Evolutionary conservation across 1,140 invertebrate genomes (phyloP), one percentile per base, ranked within the genome.

Genomic region (Stegodyphus mimosarum): DNA sequence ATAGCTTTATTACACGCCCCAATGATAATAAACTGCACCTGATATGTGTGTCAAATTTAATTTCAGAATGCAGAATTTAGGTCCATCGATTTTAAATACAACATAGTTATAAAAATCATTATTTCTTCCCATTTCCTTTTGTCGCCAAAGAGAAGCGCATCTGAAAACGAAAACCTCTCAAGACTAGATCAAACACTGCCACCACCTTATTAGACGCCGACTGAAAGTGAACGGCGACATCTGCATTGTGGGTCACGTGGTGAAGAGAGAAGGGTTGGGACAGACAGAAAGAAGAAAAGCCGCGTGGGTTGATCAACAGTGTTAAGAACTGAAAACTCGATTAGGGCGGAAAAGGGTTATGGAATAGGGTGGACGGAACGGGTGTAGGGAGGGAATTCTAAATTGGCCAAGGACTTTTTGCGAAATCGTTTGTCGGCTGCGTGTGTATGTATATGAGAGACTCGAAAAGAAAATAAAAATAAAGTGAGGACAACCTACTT

Each of bases 351-450:
- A 64, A 71, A 72, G 78, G 66, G 77, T 79, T 79, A 77, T 63
- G 66, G 33, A 51, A 60, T 9, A 60, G 55, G 55, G 55, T 9
- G 55, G 55, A 60, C 1, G 55, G 15, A 60, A 60, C 5, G 60
- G 48, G 7, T 17, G 52, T 48, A 80, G 71, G 51, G 13, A 76
- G 10, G 18, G n/a, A 60, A 50, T 66, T 74, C 55, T 67, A 84
- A 75, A 75, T 74, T 76, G 81, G 81, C 81, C 81, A 84, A 84
- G 81, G 81, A 67, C 81, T 84, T 84, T 83, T 83, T 74, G 63
- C 70, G 80, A 83, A 83, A 83, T 2, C 53, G 51, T 33, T 64
- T 63, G 49, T 73, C 49, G 15, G 76, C 49, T 64, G 10, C 6
- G 33, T 33, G 49, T 63, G 60, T 64, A 15, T 17, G 64, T 52